A percentile compares a stretch with the other conserved stretches of the same genome.
phyloP scores from a whole-genome alignment of 1,140 invertebrate species.

The Drosophila orosa region DNA sequence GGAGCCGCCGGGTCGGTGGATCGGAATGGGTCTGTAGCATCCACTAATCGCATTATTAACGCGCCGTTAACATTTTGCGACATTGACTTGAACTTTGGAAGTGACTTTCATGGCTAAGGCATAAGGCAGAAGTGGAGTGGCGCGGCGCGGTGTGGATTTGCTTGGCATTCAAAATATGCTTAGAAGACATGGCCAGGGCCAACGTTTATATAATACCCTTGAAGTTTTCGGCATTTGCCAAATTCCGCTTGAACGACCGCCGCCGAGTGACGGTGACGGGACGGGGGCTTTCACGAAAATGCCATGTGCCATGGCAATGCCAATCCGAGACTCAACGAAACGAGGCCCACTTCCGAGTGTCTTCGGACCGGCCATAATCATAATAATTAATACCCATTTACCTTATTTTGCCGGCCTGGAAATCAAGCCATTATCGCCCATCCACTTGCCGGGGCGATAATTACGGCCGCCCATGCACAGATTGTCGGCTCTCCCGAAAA shows the following conservation, averaged over 20 bases:
- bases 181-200: slow-evolving; percentile 59
- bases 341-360: slow-evolving; percentile 29
- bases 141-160: slow-evolving; percentile 23
- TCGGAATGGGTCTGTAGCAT: slow-evolving; percentile 49
- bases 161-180: slow-evolving; percentile 66
- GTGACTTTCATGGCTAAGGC: slow-evolving; percentile 48
- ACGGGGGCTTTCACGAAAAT: slow-evolving; percentile 10
- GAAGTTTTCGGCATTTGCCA: slow-evolving; percentile 69
- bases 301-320: slow-evolving; percentile 33
- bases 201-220: slow-evolving; percentile 69
- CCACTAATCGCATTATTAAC: slow-evolving; percentile 78
- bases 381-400: slow-evolving; percentile 66
- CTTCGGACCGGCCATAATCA: slow-evolving; percentile 54
- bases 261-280: background rate
- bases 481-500: slow-evolving; percentile 44
- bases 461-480: slow-evolving; percentile 57
- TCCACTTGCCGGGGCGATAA: slow-evolving; percentile 61
- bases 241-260: slow-evolving; percentile 60
- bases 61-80: slow-evolving; percentile 77
- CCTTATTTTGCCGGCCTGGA: slow-evolving; percentile 50
- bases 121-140: background rate
- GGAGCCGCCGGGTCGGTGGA: slow-evolving; percentile 19
- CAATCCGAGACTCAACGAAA: slow-evolving; percentile 15
- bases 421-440: slow-evolving; percentile 70
- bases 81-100: slow-evolving; percentile 76